Evolutionary conservation across 2,888 invertebrate genomes (phyloP).

Genomic region (Octonoba sinensis): DNA sequence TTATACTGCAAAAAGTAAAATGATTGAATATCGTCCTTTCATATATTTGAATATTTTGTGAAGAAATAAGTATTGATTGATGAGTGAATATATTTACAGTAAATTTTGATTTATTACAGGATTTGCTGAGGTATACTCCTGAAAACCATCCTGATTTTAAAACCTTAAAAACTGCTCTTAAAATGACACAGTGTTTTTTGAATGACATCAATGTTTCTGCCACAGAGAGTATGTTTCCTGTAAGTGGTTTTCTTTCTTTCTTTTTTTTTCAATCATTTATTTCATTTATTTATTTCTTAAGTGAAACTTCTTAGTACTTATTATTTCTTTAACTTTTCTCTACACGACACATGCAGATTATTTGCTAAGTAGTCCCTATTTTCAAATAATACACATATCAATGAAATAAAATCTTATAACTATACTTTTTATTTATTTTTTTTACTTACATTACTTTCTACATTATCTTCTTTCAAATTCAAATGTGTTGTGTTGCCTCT

Average conservation of each 20-base stretch:
- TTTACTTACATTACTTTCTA: too few relatives aligned
- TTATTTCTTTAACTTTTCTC: not conserved
- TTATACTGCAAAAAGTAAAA: too few relatives aligned
- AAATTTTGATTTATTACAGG: conserved; percentile 68
- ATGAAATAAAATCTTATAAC: too few relatives aligned
- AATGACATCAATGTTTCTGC: conserved; percentile 90
- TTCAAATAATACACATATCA: too few relatives aligned
- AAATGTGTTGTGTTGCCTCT: too few relatives aligned
- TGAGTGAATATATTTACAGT: not conserved
- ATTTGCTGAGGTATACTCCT: conserved; percentile 73
- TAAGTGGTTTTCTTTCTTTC: conserved; percentile 71
- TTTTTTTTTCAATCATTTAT: not conserved
- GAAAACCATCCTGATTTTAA: conserved; percentile 71
- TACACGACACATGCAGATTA: too few relatives aligned
- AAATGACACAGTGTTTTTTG: conserved; percentile 89
- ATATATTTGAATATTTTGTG: too few relatives aligned
- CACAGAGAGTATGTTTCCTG: conserved; percentile 86
- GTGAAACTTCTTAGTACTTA: not conserved
- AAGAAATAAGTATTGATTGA: not conserved
- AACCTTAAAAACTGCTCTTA: conserved; percentile 72
- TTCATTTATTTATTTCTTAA: not conserved
- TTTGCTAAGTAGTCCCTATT: too few relatives aligned
- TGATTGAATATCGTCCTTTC: too few relatives aligned
- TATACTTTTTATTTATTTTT: too few relatives aligned
- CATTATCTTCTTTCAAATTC: too few relatives aligned